These are phyloP conservation scores for Drosophila pseudotalamancana DNA, from an alignment of 2,888 invertebrate species.

Conservation along the genomic window DNA sequence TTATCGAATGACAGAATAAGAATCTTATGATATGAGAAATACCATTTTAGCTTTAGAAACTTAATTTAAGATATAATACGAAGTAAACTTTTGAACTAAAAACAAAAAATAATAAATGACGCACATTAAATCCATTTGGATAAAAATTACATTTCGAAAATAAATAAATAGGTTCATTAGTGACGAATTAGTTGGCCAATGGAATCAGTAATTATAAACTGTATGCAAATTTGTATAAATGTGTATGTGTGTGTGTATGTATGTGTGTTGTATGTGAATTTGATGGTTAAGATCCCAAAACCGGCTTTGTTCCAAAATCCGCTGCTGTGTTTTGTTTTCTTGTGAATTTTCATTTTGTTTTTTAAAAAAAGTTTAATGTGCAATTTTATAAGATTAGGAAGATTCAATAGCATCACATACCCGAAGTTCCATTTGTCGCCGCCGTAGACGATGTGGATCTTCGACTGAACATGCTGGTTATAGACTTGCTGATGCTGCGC, in stretches of 20 bases:
- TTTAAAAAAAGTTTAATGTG: conserved; percentile 39
- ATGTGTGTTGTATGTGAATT: conserved; percentile 22
- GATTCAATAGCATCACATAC: conserved; percentile 19
- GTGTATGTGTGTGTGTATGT: conserved; percentile 2
- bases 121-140: too few species aligned
- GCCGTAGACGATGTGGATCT: conserved; percentile 84
- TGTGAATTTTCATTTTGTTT: conserved; percentile 34
- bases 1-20: too few species aligned
- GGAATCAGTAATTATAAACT: conserved; percentile 11
- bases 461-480: conserved; percentile 90
- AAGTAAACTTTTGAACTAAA: too few species aligned
- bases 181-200: not conserved
- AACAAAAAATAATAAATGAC: too few species aligned
- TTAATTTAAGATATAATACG: too few species aligned
- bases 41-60: too few species aligned
- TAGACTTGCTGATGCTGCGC: conserved; percentile 90
- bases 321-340: conserved; percentile 50
- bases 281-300: conserved; percentile 56
- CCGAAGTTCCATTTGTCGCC: conserved; percentile 17
- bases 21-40: too few species aligned
- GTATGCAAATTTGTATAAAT: conserved; percentile 11
- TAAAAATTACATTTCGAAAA: not conserved
- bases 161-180: too few species aligned
- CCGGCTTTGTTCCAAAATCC: conserved; percentile 70
- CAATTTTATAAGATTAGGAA: conserved; percentile 11